Percentiles rank a stretch among this genome's conserved stretches.
These are phyloP conservation scores for Myotis yumanensis DNA, from an alignment of 2,113 vertebrate species.

Conservation along the genomic window DNA sequence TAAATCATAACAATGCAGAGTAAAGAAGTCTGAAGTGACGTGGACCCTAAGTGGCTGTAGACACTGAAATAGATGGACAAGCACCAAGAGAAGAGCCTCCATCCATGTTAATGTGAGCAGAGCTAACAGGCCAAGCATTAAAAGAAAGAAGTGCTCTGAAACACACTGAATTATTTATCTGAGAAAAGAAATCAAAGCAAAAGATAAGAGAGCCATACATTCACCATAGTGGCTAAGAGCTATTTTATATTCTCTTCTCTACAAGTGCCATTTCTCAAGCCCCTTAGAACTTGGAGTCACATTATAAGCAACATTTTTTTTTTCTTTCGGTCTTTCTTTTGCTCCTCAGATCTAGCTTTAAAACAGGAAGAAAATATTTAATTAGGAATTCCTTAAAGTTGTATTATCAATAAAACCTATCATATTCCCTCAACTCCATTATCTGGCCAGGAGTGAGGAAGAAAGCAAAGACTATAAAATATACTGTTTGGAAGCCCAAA, in stretches of 20 bases:
- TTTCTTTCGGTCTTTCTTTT: neutral
- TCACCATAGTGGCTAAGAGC: slow-evolving; percentile 21
- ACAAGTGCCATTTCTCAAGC: slow-evolving; percentile 6
- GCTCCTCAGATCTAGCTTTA: slow-evolving; percentile 35
- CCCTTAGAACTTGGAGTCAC: slow-evolving; percentile 40
- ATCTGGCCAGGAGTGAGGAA: neutral
- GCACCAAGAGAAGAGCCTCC: neutral
- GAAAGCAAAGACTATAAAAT: slow-evolving; percentile 55
- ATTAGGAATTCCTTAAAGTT: slow-evolving; percentile 50
- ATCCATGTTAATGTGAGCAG: slow-evolving; percentile 39
- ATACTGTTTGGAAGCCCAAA: slow-evolving; percentile 21
- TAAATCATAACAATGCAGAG: slow-evolving; percentile 51
- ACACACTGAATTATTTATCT: slow-evolving; percentile 73
- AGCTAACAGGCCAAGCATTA: slow-evolving; percentile 43
- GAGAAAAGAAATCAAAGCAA: slow-evolving; percentile 73
- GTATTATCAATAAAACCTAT: slow-evolving; percentile 30
- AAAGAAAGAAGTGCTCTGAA: slow-evolving; percentile 63
- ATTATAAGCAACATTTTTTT: neutral
- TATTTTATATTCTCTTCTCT: slow-evolving; percentile 18
- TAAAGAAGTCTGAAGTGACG: slow-evolving; percentile 49
- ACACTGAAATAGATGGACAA: neutral
- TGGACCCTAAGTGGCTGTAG: slow-evolving; percentile 53
- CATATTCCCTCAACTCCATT: neutral
- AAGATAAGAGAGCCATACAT: slow-evolving; percentile 63
- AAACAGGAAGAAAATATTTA: slow-evolving; percentile 53